Evolutionary conservation across 1,140 invertebrate genomes (phyloP), one percentile per base, ranked within the genome.

Genomic region (Drosophila pandora): DNA sequence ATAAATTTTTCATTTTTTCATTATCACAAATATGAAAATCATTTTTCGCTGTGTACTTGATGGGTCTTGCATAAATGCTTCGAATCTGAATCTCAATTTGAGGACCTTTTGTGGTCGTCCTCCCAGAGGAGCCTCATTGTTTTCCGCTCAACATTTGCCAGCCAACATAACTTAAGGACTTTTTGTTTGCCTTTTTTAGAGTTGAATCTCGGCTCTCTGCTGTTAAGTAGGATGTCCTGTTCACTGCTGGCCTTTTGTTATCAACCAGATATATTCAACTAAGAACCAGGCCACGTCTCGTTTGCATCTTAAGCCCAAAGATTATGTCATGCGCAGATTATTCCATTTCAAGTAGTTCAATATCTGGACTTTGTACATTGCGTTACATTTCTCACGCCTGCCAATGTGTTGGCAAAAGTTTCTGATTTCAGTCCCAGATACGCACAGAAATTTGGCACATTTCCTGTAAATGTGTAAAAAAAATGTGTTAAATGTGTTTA

Each of bases 131-230:
- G 58, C 49, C 64, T 56, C 69, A 70, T 78, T 87, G 85, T 81
- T 76, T 79, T 54, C 34, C 49, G 21, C 53, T 70, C 53, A 72
- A 67, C 67, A 61, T 77, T 76, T 75, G 79, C 72, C 81, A 76
- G 77, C 63, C 69, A 88, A 90, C 73, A 90, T 90, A 90, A 90
- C 90, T 91, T 91, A 91, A 91, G 90, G 90, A 91, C 90, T 91
- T 91, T 88, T 91, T 89, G 76, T 90, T 80, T 91, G 89, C 90
- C 90, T 91, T 90, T 90, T 90, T 67, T 80, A 67, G 68, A 88
- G 88, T 71, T 74, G 76, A 73, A 59, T 55, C 63, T 55, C 75
- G 23, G 61, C 17, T 58, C 47, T 21, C 13, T 53, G 47, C 52
- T 74, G 41, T 57, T 67, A 89, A 89, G 84, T 78, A 88, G 84